Evolutionary conservation across 1,140 invertebrate genomes (phyloP).

Genomic region (Lordiphosa clarofinis): DNA sequence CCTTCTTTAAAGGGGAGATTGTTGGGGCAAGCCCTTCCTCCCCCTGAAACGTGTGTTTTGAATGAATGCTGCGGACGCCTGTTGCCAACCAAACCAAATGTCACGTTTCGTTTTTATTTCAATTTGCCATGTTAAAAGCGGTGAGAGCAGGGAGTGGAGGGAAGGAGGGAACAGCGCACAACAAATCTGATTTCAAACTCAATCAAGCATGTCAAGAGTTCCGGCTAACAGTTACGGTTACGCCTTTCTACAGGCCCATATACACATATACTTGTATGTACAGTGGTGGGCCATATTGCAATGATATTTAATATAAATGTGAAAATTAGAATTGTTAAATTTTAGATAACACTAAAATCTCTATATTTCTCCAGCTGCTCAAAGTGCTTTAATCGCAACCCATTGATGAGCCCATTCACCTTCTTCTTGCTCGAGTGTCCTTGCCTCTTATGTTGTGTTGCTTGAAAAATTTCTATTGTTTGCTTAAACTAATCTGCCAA

Average conservation of each 20-base stretch:
- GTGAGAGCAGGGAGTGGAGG: background rate
- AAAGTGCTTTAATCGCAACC: no score
- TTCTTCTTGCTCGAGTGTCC: no score
- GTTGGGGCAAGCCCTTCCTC: slow-evolving; percentile 4
- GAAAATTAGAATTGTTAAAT: no score
- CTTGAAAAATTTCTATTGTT: no score
- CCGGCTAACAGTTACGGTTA: slow-evolving; percentile 37
- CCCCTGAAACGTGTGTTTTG: slow-evolving; percentile 2
- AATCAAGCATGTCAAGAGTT: slow-evolving; percentile 61
- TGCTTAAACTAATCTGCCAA: no score
- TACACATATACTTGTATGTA: background rate
- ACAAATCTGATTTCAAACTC: slow-evolving; percentile 75
- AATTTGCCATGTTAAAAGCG: slow-evolving; percentile 60
- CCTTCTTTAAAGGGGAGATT: slow-evolving; percentile 19
- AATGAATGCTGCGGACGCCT: slow-evolving; percentile 14
- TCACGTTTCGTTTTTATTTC: slow-evolving; percentile 76
- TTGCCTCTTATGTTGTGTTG: no score
- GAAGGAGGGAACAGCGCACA: slow-evolving; percentile 17
- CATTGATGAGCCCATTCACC: no score
- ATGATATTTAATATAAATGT: no score
- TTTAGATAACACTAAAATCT: no score
- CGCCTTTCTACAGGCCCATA: background rate
- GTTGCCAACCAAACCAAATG: slow-evolving; percentile 63
- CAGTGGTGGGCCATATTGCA: background rate
- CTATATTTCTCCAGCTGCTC: no score